Base-by-base conservation (phyloP, 1,140 invertebrate genomes). In the Papilio dardanus region DNA sequence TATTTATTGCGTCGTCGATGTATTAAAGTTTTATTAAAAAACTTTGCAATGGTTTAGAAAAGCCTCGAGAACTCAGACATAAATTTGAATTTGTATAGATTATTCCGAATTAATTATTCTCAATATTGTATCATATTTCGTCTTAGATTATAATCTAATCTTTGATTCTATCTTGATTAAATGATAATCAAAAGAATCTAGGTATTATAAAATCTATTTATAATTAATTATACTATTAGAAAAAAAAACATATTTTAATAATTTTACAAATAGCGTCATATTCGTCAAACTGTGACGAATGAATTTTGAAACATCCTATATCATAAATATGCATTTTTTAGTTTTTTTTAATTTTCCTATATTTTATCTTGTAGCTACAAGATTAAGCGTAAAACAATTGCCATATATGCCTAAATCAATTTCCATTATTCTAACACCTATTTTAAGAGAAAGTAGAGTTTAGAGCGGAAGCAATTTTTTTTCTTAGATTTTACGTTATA, bases 61-160 rank as follows among this genome's bases (percentile, higher is more conserved):
- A n/a, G n/a, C n/a, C 12, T 8, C 8, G n/a, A 46, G 31, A 21
- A 12, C 21, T 28, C 35, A 30, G 1, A 66, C 65, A 33, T 1
- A 31, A 14, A 42, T 71, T 71, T 71, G 5, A 42, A 42, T n/a
- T 42, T 46, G 50, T 46, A 19, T 46, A n/a, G 16, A 46, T 46
- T 46, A 46, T 19, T 19, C 42, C 1, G 42, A 46, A 46, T 46
- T 46, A 24, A 54, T 24, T 28, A 24, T 54, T 54, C 21, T 24
- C 21, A 24, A 54, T 54, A 21, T 2, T 54, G 19, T 54, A 54
- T 54, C 50, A 54, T 10, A 54, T 54, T 54, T 24, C 50, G 14
- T 2, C 2, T 46, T 46, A 46, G 42, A n/a, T 54, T 24, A 54
- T 28, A 12, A 54, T 21, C 50, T 54, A 10, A 54, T 54, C 21